phyloP scores from a whole-genome alignment of 2,888 invertebrate species.

The Congeria kusceri region DNA sequence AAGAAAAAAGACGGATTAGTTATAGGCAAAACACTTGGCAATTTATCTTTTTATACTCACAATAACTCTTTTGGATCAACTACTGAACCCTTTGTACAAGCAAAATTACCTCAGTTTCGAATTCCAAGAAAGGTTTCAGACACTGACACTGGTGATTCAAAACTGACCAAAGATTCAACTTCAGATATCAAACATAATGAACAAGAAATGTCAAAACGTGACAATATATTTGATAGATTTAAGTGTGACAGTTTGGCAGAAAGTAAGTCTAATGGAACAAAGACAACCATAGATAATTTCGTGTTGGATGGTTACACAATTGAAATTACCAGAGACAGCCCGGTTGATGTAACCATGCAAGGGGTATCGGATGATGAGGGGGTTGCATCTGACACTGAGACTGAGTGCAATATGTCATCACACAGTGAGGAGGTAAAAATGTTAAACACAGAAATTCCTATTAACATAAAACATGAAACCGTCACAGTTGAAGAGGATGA shows the following conservation, averaged over 20 bases:
- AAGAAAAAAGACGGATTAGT: constrained; percentile 15
- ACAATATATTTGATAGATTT: not conserved
- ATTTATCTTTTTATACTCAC: not conserved
- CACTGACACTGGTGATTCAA: not conserved
- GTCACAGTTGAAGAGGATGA: not conserved
- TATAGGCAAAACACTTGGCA: constrained; percentile 19
- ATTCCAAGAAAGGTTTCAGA: constrained; percentile 21
- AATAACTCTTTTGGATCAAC: not conserved
- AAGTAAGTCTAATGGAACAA: not conserved
- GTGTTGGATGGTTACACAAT: constrained; percentile 42
- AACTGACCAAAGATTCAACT: constrained; percentile 1
- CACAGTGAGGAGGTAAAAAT: no score
- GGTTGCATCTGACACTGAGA: not conserved
- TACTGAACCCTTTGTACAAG: no score
- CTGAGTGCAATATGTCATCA: not conserved
- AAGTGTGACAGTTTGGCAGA: no score
- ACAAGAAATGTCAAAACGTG: not conserved
- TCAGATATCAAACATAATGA: not conserved
- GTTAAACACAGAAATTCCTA: no score
- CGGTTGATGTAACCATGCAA: constrained; percentile 18
- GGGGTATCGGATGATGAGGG: not conserved
- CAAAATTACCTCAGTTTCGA: constrained; percentile 22
- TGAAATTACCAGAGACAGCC: constrained; percentile 39
- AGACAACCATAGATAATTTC: not conserved
- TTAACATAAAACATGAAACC: no score